A percentile compares a stretch with the other conserved stretches of the same genome.
phyloP scores from a whole-genome alignment of 2,888 invertebrate species.

The Mylabris sibirica region DNA sequence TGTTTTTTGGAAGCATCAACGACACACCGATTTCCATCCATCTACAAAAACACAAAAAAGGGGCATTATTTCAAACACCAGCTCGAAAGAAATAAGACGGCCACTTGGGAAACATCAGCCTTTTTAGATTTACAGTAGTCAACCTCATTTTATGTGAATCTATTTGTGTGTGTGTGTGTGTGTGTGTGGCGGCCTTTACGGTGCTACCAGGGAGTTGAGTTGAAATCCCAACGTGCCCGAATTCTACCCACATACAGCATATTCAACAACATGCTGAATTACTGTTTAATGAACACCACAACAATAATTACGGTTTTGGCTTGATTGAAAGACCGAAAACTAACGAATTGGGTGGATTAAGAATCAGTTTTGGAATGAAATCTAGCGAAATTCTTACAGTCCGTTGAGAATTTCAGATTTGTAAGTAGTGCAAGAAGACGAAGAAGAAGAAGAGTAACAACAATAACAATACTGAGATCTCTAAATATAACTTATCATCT shows the following conservation, averaged over 20 bases:
- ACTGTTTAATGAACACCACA: no score
- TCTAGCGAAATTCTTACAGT: background rate
- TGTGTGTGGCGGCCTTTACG: no score
- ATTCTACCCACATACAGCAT: background rate
- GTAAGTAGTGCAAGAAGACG: no score
- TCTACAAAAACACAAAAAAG: no score
- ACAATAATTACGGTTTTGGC: no score
- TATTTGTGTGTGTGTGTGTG: no score
- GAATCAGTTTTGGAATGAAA: background rate
- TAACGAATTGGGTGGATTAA: background rate
- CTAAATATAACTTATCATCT: slow-evolving; percentile 5
- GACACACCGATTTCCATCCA: background rate
- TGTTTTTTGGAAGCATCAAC: background rate
- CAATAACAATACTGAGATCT: background rate
- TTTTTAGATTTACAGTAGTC: slow-evolving; percentile 46
- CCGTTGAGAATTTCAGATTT: background rate
- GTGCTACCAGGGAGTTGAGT: background rate
- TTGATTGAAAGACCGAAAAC: no score
- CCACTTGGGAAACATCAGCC: slow-evolving; percentile 42
- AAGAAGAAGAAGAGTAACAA: no score
- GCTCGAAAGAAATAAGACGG: slow-evolving; percentile 35
- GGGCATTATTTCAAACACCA: background rate
- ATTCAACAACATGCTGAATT: background rate
- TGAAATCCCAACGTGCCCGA: background rate
- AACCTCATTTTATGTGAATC: no score